A percentile compares a stretch with the other conserved stretches of the same genome.
Evolutionary conservation across 1,140 invertebrate genomes (phyloP).

Genomic region (Papilio polytes): DNA sequence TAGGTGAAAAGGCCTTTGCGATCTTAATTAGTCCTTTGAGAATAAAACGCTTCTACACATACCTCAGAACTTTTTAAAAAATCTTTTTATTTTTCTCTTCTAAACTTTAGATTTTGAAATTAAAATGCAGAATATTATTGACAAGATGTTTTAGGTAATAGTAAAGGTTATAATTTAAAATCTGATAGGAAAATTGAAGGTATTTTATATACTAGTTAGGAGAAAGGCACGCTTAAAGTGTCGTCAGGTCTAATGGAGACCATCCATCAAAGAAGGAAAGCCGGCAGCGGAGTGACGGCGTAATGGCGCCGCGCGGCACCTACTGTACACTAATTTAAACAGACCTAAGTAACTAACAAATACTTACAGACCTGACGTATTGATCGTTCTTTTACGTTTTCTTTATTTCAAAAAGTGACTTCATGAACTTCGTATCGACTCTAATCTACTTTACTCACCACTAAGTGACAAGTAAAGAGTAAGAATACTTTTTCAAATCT

Average conservation of each 20-base stretch:
- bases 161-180: background rate
- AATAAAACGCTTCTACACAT: too few species aligned
- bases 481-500: background rate
- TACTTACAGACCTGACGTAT: background rate
- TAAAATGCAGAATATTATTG: background rate
- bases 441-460: background rate
- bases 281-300: conserved; percentile 40
- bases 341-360: background rate
- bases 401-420: too few species aligned
- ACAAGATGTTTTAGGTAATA: background rate
- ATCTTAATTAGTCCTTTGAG: too few species aligned
- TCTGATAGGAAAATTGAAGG: background rate
- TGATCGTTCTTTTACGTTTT: too few species aligned
- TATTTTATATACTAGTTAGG: conserved; percentile 34
- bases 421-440: too few species aligned
- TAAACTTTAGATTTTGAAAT: background rate
- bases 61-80: too few species aligned
- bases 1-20: too few species aligned
- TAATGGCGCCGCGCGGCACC: conserved; percentile 30
- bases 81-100: background rate
- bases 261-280: conserved; percentile 50
- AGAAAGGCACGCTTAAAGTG: conserved; percentile 38
- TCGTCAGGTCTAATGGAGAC: conserved; percentile 45
- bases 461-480: background rate
- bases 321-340: conserved; percentile 15